Evolutionary conservation across 2,888 invertebrate species (phyloP).

Genomic region (Parnassius glacialis): DNA sequence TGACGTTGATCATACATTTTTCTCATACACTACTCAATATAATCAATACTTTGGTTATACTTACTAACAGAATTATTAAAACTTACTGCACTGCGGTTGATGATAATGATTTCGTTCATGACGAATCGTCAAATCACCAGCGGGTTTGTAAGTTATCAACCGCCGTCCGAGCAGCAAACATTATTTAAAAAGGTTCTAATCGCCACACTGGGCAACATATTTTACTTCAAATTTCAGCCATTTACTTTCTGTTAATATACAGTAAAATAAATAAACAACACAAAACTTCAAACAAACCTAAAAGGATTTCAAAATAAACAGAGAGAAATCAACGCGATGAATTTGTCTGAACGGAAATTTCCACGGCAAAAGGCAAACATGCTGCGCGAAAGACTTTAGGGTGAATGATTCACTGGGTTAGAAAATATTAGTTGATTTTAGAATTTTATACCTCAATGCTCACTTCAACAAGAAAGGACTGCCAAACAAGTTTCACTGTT

Average conservation of each 20-base stretch:
- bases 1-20: no score
- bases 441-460: constrained; percentile 71
- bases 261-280: constrained; percentile 40
- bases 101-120: no score
- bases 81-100: no score
- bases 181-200: no score
- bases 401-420: constrained; percentile 70
- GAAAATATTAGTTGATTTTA: constrained; percentile 80
- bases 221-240: no score
- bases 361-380: constrained; percentile 66
- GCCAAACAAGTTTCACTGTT: constrained; percentile 33
- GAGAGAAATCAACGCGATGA: constrained; percentile 69
- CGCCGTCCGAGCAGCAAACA: no score
- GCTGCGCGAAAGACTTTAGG: constrained; percentile 63
- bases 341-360: constrained; percentile 71
- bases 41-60: no score
- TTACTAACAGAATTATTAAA: no score
- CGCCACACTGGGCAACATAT: no score
- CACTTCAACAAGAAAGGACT: constrained; percentile 51
- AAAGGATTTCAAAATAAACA: constrained; percentile 70
- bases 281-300: constrained; percentile 52
- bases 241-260: constrained; percentile 6
- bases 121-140: no score
- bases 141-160: no score
- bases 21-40: no score